Conservation (phyloP, 2,113 vertebrate species). For the Fregetta grallaria region DNA sequence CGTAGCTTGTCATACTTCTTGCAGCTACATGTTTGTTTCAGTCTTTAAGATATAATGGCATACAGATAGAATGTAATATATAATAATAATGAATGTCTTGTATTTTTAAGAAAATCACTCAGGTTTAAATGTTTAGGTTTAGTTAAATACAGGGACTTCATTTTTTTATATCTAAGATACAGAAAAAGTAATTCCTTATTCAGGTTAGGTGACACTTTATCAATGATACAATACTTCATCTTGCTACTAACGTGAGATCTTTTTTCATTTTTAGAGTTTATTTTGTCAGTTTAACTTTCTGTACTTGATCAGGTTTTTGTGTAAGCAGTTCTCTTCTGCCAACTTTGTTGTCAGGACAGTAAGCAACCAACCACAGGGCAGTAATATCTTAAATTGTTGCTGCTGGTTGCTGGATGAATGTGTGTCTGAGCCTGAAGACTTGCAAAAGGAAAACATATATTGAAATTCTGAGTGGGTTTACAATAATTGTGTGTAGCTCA, state of each 20-base stretch:
- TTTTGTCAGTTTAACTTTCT: not conserved
- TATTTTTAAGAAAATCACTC: conserved; percentile 53
- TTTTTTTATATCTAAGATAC: not conserved
- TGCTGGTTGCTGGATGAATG: not conserved
- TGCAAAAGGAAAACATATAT: not conserved
- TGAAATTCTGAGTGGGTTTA: not conserved
- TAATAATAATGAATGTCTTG: conserved; percentile 27
- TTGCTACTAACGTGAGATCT: not conserved
- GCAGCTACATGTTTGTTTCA: not conserved
- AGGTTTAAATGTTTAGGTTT: conserved; percentile 34
- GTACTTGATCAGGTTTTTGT: not conserved
- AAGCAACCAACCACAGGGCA: not conserved
- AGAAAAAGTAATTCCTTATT: conserved; percentile 6
- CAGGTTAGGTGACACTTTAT: conserved; percentile 23
- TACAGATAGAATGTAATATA: conserved; percentile 55
- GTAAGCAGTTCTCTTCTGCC: not conserved
- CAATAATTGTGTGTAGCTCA: not conserved
- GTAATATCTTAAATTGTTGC: not conserved
- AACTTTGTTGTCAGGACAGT: not conserved
- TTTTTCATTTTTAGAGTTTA: not conserved
- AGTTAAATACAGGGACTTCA: not conserved
- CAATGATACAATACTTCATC: not conserved
- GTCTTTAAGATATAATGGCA: not conserved
- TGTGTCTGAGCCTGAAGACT: not conserved
- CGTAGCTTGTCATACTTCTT: conserved; percentile 28